Conservation (phyloP, 2,113 vertebrate genomes). For the Agapornis roseicollis region DNA sequence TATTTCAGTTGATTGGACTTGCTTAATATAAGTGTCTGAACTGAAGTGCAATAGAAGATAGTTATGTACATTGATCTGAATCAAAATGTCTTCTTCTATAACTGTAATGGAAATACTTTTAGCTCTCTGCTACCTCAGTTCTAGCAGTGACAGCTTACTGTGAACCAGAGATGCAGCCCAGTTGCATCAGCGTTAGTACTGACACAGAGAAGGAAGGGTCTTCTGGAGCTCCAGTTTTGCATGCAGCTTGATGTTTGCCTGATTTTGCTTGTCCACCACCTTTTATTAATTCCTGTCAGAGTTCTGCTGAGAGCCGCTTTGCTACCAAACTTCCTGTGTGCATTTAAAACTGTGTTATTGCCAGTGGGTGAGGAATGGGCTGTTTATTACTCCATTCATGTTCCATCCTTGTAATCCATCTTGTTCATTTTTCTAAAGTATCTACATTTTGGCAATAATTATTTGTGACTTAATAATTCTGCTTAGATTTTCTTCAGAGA, state of each 20-base stretch:
- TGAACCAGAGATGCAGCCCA: background rate
- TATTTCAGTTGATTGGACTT: background rate
- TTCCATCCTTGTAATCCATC: background rate
- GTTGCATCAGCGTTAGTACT: rapidly evolving
- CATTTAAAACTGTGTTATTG: background rate
- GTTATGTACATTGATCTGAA: background rate
- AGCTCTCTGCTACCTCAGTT: background rate
- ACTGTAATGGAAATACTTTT: background rate
- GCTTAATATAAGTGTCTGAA: background rate
- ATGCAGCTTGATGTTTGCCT: too few relatives aligned
- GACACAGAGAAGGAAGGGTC: background rate
- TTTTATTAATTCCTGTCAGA: background rate
- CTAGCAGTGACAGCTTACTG: background rate
- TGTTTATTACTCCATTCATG: background rate
- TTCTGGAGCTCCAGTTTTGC: background rate
- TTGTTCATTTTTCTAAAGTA: background rate
- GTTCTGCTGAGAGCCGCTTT: background rate
- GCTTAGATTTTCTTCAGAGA: background rate
- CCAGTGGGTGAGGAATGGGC: background rate
- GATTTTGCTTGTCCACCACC: background rate
- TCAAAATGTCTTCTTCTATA: background rate
- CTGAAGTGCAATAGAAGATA: background rate
- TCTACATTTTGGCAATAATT: background rate
- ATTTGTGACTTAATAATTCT: background rate
- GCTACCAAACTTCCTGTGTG: background rate